phyloP scores from a whole-genome alignment of 2,113 vertebrate genomes.

The Xyliphius kryptos region DNA sequence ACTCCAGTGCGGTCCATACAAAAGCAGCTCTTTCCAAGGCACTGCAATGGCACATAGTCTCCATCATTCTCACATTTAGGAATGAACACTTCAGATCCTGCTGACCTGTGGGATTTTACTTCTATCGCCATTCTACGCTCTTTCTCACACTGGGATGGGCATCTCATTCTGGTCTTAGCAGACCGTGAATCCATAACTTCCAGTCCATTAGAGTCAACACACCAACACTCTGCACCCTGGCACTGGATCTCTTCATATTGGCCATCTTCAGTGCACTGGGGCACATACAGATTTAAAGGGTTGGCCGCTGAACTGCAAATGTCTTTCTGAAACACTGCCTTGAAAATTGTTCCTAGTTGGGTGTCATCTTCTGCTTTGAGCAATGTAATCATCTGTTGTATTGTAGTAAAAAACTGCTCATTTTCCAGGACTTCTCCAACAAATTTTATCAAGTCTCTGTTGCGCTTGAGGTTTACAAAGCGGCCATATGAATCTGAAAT shows the following conservation, averaged over 20 bases:
- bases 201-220: conserved; percentile 65
- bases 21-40: conserved; percentile 71
- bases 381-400: conserved; percentile 64
- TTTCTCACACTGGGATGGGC: conserved; percentile 74
- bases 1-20: conserved; percentile 67
- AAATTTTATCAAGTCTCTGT: conserved; percentile 63
- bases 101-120: conserved; percentile 59
- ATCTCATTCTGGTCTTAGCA: conserved; percentile 56
- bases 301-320: conserved; percentile 40
- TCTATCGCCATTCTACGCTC: conserved; percentile 56
- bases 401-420: conserved; percentile 69
- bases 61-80: conserved; percentile 77
- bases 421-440: conserved; percentile 69
- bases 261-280: conserved; percentile 68
- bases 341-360: conserved; percentile 61
- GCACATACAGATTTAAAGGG: conserved; percentile 59
- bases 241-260: conserved; percentile 80
- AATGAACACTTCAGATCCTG: conserved; percentile 72
- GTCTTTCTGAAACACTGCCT: conserved; percentile 45
- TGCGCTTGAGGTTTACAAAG: conserved; percentile 59
- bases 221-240: conserved; percentile 76
- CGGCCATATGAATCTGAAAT: conserved; percentile 62
- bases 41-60: conserved; percentile 75
- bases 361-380: conserved; percentile 49
- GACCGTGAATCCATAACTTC: conserved; percentile 67